A percentile compares a stretch with the other conserved stretches of the same genome.
Conservation (phyloP, 2,888 invertebrate species). For the Sminthurides aquaticus region DNA sequence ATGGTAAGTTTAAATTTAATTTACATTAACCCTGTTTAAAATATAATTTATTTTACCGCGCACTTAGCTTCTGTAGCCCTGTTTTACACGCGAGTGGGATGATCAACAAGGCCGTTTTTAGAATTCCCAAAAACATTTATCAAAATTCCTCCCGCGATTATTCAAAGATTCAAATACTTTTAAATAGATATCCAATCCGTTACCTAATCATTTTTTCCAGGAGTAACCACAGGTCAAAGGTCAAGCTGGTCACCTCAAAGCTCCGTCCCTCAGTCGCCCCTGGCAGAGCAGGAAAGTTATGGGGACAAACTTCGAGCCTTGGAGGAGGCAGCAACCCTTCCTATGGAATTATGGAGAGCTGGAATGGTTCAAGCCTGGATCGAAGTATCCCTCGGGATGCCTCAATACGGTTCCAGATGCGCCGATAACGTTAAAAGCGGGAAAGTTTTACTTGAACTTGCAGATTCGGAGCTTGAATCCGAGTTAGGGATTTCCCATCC, state of each 20-base stretch:
- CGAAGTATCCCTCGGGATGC: slow-evolving; percentile 88
- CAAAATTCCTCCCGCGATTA: too few species aligned
- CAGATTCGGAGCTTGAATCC: slow-evolving; percentile 82
- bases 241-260: slow-evolving; percentile 44
- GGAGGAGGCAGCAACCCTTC: slow-evolving; percentile 66
- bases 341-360: slow-evolving; percentile 85
- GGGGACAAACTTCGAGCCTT: slow-evolving; percentile 68
- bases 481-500: slow-evolving; percentile 85
- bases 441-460: slow-evolving; percentile 85
- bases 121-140: too few species aligned
- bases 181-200: too few species aligned
- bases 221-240: slow-evolving; percentile 32
- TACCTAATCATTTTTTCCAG: too few species aligned
- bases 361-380: slow-evolving; percentile 90
- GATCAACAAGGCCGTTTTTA: too few species aligned
- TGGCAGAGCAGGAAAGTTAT: slow-evolving; percentile 60
- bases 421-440: slow-evolving; percentile 93
- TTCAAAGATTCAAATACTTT: too few species aligned
- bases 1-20: slow-evolving; percentile 55
- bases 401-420: slow-evolving; percentile 80
- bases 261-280: slow-evolving; percentile 50
- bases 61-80: too few species aligned
- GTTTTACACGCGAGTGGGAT: too few species aligned
- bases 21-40: too few species aligned
- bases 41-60: too few species aligned